These are phyloP conservation scores for Silurus meridionalis DNA, from an alignment of 2,113 vertebrate species.

Conservation along the genomic window DNA sequence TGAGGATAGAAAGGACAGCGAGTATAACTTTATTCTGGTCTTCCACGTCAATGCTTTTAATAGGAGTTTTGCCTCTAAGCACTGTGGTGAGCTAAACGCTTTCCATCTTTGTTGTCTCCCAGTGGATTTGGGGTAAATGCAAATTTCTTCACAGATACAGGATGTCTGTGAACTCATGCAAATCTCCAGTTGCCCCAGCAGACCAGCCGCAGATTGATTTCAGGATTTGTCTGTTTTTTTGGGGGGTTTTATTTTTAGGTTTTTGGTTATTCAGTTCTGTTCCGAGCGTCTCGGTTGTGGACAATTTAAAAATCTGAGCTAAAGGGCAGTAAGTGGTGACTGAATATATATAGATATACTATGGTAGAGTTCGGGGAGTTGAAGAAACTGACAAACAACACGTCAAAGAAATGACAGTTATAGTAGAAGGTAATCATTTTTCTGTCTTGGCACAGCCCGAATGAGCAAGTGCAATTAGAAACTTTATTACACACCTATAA, in stretches of 20 bases:
- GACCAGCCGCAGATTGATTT: not conserved
- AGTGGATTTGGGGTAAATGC: constrained; percentile 4
- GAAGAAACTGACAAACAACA: not conserved
- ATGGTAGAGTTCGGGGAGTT: not conserved
- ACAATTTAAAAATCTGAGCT: not conserved
- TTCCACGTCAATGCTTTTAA: constrained; percentile 16
- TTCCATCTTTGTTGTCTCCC: constrained; percentile 9
- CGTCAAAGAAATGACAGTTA: not conserved
- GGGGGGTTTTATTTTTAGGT: not conserved
- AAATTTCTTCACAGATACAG: constrained; percentile 9
- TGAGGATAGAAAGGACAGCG: not conserved
- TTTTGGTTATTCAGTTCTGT: not conserved
- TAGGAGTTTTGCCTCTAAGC: constrained; percentile 20
- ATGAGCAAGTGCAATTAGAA: not conserved
- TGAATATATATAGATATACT: not conserved
- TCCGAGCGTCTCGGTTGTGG: too few species aligned
- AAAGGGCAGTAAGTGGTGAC: not conserved
- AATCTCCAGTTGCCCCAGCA: not conserved
- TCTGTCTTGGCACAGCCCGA: not conserved
- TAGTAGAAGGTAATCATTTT: not conserved
- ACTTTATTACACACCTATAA: not conserved
- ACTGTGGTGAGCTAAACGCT: not conserved
- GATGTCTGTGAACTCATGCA: not conserved
- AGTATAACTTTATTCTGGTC: not conserved
- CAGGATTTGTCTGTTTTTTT: not conserved